Evolutionary conservation across 2,113 vertebrate species (phyloP).

Genomic region (Chlamydotis undulata): DNA sequence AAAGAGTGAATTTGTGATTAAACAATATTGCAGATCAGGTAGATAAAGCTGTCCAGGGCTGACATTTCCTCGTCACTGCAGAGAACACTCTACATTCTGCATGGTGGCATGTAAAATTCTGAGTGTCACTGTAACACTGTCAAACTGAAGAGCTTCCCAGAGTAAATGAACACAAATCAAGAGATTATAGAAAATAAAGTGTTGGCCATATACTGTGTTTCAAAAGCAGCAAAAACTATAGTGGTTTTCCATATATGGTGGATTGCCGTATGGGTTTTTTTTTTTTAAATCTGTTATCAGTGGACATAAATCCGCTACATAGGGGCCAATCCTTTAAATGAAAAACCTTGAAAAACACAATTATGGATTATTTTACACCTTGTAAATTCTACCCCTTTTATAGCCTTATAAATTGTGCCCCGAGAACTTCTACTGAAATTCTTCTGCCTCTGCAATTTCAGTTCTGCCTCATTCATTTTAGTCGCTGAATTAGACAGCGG

Average conservation of each 20-base stretch:
- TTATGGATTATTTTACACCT: not conserved
- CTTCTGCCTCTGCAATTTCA: not conserved
- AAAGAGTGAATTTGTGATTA: not conserved
- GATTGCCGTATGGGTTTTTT: rapidly evolving
- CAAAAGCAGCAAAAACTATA: not conserved
- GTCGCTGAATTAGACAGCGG: not conserved
- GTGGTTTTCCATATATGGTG: not conserved
- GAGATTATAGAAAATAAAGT: not conserved
- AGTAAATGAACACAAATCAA: not conserved
- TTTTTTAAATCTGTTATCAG: not conserved
- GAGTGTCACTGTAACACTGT: not conserved
- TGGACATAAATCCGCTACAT: not conserved
- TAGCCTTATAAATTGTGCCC: not conserved
- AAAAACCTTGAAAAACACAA: not conserved
- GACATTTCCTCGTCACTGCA: rapidly evolving
- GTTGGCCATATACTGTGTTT: not conserved
- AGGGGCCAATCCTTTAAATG: not conserved
- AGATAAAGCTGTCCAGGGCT: not conserved
- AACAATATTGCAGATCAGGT: not conserved
- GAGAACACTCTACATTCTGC: rapidly evolving
- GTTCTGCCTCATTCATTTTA: not conserved
- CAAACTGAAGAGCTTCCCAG: not conserved
- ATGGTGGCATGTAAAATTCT: not conserved
- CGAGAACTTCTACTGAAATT: not conserved
- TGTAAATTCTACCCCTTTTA: not conserved